Conservation (phyloP, 2,888 invertebrate genomes). For the Rhopalosiphum nymphaeae region DNA sequence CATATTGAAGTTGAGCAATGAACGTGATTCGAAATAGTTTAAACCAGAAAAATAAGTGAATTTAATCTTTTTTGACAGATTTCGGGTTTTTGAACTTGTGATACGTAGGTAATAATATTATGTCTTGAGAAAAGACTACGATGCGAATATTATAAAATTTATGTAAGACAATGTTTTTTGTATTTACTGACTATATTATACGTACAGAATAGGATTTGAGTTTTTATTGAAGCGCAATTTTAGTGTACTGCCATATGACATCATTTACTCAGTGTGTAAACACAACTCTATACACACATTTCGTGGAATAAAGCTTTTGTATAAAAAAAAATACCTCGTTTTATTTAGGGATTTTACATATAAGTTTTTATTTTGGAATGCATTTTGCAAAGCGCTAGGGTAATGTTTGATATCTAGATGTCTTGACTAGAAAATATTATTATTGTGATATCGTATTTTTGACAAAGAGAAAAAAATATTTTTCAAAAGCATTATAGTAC, state of each 20-base stretch:
- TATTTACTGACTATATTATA: neutral
- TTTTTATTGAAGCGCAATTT: neutral
- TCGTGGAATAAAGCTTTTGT: neutral
- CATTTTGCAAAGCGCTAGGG: neutral
- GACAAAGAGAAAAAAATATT: neutral
- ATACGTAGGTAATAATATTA: neutral
- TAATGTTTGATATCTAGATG: neutral
- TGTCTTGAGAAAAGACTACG: neutral
- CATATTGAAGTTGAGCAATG: neutral
- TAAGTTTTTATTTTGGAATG: neutral
- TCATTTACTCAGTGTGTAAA: neutral
- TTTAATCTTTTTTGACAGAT: neutral
- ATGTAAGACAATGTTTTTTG: neutral
- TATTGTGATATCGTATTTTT: neutral
- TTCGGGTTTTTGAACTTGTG: neutral
- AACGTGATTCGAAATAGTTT: neutral
- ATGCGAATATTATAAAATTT: neutral
- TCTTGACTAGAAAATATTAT: neutral
- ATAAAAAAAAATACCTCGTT: neutral
- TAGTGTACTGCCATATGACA: neutral
- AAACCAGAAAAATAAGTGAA: neutral
- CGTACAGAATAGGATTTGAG: neutral
- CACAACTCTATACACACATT: neutral
- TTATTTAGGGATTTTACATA: neutral
- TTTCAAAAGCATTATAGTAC: neutral